Base-by-base conservation (phyloP, 2,888 invertebrate genomes). In the Scaptomyza caliginosa region DNA sequence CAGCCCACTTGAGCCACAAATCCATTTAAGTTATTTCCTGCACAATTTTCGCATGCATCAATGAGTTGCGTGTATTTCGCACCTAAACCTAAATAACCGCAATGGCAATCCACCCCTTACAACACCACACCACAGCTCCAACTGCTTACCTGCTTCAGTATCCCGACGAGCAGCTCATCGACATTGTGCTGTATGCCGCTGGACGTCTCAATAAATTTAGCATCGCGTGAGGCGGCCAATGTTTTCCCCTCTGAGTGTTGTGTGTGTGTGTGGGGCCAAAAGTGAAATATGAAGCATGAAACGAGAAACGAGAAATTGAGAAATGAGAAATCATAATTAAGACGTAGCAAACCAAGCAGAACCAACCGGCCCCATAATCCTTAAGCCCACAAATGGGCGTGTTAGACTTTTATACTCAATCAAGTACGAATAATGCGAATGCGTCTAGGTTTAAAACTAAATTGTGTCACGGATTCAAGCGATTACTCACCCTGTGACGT, bases 171-270 rank as follows among this genome's bases (percentile, higher is more conserved):
- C 19, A 99, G 94, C 90, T 99, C 98, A 91, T 99, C 98, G 17
- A 99, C 97, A 89, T 98, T 98, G 92, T 98, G 98, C 91, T 98
- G 97, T 84, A 99, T 96, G 1, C 98, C 98, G 57, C 97, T 96
- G 0, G 98, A 98, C 0, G 98, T 97, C 92, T 99, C 98, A 75
- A 98, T 98, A 92, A 97, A 98, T 92, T 98, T 98, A 92, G 96
- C 96, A 91, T 97, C 97, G 89, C 96, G 94, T 11, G 96, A 95
- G 34, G 96, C 95, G 1, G 98, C 98, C 77, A 98, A 92, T n/a
- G 95, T 93, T 92, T 97, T 97, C 7, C 98, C 98, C 92, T 98
- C 98, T 98, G 93, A 13, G 48, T 26, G n/a, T 39, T 2, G 93
- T n/a, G 50, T 19, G 38, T 21, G 21, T n/a, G 11, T 16, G 43